A percentile compares a stretch with the other conserved stretches of the same genome.
phyloP scores from a whole-genome alignment of 2,113 vertebrate genomes.

The Bathybates hornii region DNA sequence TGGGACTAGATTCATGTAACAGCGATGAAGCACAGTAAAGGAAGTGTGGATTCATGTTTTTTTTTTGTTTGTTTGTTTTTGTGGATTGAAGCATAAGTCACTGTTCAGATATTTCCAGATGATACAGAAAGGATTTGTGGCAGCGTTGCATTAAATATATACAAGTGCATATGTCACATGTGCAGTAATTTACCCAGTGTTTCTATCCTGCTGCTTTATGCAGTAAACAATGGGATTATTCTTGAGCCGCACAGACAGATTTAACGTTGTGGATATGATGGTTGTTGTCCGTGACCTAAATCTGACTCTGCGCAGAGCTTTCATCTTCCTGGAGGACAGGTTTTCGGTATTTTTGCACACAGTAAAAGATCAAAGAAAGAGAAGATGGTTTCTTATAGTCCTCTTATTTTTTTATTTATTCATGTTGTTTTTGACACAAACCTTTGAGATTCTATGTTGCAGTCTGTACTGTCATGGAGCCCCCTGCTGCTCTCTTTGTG shows the following conservation, averaged over 20 bases:
- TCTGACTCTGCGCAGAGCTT: constrained; percentile 14
- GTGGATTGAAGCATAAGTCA: background rate
- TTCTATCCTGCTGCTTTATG: background rate
- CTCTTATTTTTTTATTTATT: background rate
- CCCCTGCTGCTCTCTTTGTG: background rate
- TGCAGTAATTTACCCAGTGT: background rate
- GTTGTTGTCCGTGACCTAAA: constrained; percentile 37
- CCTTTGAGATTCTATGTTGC: background rate
- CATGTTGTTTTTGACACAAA: background rate
- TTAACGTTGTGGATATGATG: background rate
- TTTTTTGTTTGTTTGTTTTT: background rate
- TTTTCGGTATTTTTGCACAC: background rate
- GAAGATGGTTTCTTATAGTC: background rate
- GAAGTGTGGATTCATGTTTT: background rate
- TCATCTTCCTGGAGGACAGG: background rate
- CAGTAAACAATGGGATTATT: constrained; percentile 35
- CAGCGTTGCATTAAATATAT: background rate
- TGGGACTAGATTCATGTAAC: background rate
- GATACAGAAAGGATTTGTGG: background rate
- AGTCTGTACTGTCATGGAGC: background rate
- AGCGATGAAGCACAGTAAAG: background rate
- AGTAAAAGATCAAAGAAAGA: background rate
- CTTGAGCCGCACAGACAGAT: background rate
- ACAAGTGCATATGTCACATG: background rate
- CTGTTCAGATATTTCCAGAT: background rate